Evolutionary conservation across 2,113 vertebrate genomes (phyloP), one percentile per base, ranked within the genome.

Genomic region (Pelusios castaneus): DNA sequence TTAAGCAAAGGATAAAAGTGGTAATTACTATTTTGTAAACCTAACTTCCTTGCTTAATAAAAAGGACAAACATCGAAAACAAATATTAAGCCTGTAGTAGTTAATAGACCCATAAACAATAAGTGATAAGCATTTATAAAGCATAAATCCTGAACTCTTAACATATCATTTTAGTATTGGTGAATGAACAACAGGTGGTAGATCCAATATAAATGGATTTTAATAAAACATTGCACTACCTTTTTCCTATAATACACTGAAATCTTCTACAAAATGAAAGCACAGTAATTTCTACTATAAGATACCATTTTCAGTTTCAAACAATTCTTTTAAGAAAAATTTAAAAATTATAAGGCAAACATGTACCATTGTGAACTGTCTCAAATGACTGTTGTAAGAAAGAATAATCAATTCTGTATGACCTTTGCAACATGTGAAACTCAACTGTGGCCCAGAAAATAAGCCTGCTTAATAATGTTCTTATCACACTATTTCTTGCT

Each of bases 1-100:
- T 80, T 63, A 85, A 82, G 17, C 90, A 77, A 16, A 75, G 75
- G 31, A 27, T 24, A 78, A 76, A 89, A 9, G 43, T 5, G 5
- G 84, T 0, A 80, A 12, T 9, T 81, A 16, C 21, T 76, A 49
- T 13, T 13, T 87, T 17, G 6, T 17, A 49, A 0, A 1, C 1
- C 27, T 13, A 6, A 5, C 2, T n/a, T 86, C 25, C 10, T 38
- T 1, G 10, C 10, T 41, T 5, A 3, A 73, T 86, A 70, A 85
- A 92, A 91, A 17, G 9, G 80, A 16, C 8, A 78, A 58, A 58
- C 56, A 5, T 12, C 38, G 91, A 67, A 89, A 90, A 10, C 75
- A 87, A 80, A 4, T 5, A 41, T 52, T 67, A 56, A 56, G 27
- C 55, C 25, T 56, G 24, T 31, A 58, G 27, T 25, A 58, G 27